Conservation (phyloP, 2,113 vertebrate genomes). For the Poeciliopsis prolifica region DNA sequence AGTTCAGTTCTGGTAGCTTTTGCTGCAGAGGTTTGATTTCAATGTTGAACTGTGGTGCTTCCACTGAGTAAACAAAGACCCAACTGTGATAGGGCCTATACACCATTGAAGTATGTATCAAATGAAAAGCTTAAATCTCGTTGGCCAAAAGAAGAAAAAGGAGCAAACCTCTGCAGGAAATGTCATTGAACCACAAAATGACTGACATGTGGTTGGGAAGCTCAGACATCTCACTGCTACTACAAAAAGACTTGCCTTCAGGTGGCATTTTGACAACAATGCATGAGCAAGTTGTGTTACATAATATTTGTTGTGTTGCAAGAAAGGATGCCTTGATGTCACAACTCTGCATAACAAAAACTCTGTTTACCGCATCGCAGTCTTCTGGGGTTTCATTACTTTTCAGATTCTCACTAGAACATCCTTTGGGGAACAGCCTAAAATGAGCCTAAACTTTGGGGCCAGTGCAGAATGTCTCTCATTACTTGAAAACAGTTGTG, state of each 20-base stretch:
- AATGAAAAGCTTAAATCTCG: neutral
- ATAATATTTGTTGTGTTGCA: slow-evolving; percentile 37
- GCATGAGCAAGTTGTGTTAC: slow-evolving; percentile 31
- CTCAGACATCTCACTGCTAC: slow-evolving; percentile 20
- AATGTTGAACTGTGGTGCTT: neutral
- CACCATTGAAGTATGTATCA: neutral
- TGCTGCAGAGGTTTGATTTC: neutral
- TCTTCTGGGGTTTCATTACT: slow-evolving; percentile 55
- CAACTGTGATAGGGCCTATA: neutral
- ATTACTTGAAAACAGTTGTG: slow-evolving; percentile 49
- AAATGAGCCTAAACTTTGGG: slow-evolving; percentile 51
- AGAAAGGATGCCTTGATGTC: slow-evolving; percentile 46
- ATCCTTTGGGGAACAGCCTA: slow-evolving; percentile 42
- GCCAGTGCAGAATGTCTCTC: slow-evolving; percentile 45
- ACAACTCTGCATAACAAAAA: slow-evolving; percentile 19
- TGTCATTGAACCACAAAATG: slow-evolving; percentile 22
- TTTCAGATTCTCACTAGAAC: slow-evolving; percentile 53
- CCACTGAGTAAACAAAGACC: neutral
- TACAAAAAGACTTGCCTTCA: slow-evolving; percentile 40
- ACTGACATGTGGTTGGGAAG: slow-evolving; percentile 30
- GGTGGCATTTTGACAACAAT: slow-evolving; percentile 49
- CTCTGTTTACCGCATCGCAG: slow-evolving; percentile 11
- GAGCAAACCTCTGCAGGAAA: slow-evolving; percentile 14
- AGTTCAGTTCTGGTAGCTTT: neutral
- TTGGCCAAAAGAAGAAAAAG: slow-evolving; percentile 28